Conservation (phyloP, 2,888 invertebrate genomes). For the Acanthopleura granulata region DNA sequence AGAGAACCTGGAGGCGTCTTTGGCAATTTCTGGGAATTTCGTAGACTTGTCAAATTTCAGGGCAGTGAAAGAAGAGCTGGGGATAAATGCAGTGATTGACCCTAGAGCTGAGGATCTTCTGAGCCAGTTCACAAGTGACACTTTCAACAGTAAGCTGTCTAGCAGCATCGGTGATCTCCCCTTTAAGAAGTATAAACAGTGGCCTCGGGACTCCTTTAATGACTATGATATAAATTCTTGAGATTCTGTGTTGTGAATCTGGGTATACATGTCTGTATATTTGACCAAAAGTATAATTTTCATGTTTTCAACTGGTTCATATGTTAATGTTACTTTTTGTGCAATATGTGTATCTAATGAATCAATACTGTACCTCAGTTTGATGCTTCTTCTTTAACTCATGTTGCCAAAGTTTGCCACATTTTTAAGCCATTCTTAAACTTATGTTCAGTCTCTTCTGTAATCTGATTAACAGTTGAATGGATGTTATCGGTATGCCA, state of each 20-base stretch:
- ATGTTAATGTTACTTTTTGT: too few relatives aligned
- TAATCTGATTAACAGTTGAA: too few relatives aligned
- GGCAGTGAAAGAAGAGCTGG: constrained; percentile 50
- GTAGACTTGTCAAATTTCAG: constrained; percentile 58
- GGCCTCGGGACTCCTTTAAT: constrained; percentile 31
- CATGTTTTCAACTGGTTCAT: too few relatives aligned
- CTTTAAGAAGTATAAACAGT: constrained; percentile 40
- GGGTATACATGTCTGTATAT: too few relatives aligned
- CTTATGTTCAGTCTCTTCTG: too few relatives aligned
- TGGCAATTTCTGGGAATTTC: constrained; percentile 66
- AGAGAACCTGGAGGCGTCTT: constrained; percentile 54
- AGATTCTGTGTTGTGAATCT: constrained; percentile 8
- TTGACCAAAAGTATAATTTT: too few relatives aligned
- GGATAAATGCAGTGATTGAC: constrained; percentile 50
- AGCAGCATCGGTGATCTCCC: constrained; percentile 34
- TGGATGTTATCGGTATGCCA: too few relatives aligned
- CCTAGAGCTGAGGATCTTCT: constrained; percentile 47
- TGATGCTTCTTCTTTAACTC: too few relatives aligned
- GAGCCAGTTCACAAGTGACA: constrained; percentile 38
- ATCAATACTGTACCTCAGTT: too few relatives aligned
- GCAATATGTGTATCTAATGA: too few relatives aligned
- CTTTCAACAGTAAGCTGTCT: constrained; percentile 37
- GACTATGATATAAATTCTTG: constrained; percentile 24
- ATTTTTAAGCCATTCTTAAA: too few relatives aligned
- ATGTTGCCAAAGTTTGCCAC: too few relatives aligned